These are phyloP conservation scores for Lasioglossum morio DNA, from an alignment of 2,888 invertebrate species.

Conservation along the genomic window DNA sequence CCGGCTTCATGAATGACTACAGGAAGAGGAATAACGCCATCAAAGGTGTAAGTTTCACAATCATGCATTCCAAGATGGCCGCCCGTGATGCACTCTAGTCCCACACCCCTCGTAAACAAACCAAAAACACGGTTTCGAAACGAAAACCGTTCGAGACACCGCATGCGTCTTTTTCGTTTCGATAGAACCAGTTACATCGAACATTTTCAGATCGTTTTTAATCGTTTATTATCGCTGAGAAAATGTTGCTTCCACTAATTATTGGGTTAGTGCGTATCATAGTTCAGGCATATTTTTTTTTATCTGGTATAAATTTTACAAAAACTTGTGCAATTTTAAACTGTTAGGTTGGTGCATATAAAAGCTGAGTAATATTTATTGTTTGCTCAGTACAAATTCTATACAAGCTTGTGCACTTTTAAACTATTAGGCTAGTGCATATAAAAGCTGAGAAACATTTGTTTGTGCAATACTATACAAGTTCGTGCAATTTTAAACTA, in stretches of 20 bases:
- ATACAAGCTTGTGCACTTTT: too few relatives aligned
- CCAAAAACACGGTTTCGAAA: not conserved
- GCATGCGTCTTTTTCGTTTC: not conserved
- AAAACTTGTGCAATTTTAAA: not conserved
- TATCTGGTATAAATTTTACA: not conserved
- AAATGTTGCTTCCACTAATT: not conserved
- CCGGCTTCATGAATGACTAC: conserved; percentile 64
- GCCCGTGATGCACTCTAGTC: conserved; percentile 7
- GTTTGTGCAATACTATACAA: too few relatives aligned
- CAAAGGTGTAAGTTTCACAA: conserved; percentile 53
- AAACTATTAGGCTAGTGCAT: too few relatives aligned
- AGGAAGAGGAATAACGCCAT: conserved; percentile 49
- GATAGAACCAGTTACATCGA: not conserved
- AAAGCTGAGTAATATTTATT: too few relatives aligned
- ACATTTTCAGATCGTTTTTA: not conserved
- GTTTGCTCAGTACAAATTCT: too few relatives aligned
- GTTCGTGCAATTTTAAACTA: too few relatives aligned
- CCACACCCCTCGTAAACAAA: not conserved
- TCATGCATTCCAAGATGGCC: conserved; percentile 34
- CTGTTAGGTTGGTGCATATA: too few relatives aligned
- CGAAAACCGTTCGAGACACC: not conserved
- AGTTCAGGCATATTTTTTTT: not conserved
- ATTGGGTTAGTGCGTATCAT: not conserved
- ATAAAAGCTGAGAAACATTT: too few relatives aligned
- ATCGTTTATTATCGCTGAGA: not conserved